Percentiles rank a stretch among this genome's conserved stretches.
These are phyloP conservation scores for Actinia equina DNA, from an alignment of 64 coral and sea anemone genomes.

Conservation along the genomic window DNA sequence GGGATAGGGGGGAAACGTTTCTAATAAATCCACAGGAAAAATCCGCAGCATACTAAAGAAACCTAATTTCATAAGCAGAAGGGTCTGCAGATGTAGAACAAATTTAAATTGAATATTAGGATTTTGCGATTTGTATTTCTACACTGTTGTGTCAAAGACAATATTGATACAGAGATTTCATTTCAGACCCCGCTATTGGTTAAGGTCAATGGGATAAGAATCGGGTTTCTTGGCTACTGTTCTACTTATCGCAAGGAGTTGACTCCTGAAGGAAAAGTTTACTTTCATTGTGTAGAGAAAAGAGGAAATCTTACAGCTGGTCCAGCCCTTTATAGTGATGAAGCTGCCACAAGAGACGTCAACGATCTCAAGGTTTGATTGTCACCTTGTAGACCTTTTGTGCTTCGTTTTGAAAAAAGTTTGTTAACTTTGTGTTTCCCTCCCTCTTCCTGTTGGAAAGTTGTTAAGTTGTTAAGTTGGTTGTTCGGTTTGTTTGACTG, in stretches of 20 bases:
- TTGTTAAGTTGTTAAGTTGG: not conserved
- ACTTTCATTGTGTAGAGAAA: slow-evolving; percentile 51
- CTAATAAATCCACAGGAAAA: no score
- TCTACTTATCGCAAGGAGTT: not conserved
- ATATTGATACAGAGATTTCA: not conserved
- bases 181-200: slow-evolving; percentile 58
- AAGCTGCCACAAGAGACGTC: slow-evolving; percentile 59
- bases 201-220: slow-evolving; percentile 43
- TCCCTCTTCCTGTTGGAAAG: no score
- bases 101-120: no score
- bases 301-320: slow-evolving; percentile 42
- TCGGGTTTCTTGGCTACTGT: slow-evolving; percentile 84
- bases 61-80: no score
- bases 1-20: no score
- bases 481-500: not conserved
- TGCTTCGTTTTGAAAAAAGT: no score
- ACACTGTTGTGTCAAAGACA: no score
- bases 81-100: no score
- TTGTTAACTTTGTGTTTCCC: no score
- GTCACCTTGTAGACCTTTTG: no score
- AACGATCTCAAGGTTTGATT: slow-evolving; percentile 35
- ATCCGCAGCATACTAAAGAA: no score
- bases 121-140: no score
- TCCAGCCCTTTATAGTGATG: slow-evolving; percentile 49
- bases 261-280: not conserved